Evolutionary conservation across 2,797 vertebrate species (phyloP), one percentile per base, ranked within the genome.

Genomic region (Trachurus trachurus): DNA sequence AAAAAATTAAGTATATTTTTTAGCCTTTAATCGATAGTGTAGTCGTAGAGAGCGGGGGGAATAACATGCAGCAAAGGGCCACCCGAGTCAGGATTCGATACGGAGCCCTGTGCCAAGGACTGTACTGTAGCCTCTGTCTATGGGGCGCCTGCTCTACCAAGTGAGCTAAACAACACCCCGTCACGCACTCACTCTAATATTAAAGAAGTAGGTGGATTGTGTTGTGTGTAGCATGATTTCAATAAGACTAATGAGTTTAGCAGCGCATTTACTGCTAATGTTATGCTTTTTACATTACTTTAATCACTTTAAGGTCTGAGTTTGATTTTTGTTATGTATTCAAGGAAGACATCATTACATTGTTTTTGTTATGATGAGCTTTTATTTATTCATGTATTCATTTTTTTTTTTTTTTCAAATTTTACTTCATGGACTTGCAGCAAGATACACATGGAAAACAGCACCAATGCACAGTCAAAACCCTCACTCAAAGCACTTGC

Each of bases 361-460:
- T 50, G 26, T 26, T 31, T 66, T 77, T 72, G 40, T 54, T 50
- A 37, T 72, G 5, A 22, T 15, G 7, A n/a, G 9, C 49, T 76
- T 76, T 78, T 68, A 78, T 68, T 73, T 86, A 86, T 84, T 80
- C 69, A 78, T 87, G 71, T 74, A 71, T 84, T 86, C 62, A 76
- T 76, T 82, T 74, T 47, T 63, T 69, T 82, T n/a, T 76, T 82
- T 74, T 47, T 63, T 69, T 82, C 22, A 67, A 64, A 75, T 62
- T 29, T 70, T 59, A 17, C 58, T n/a, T 50, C n/a, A 47, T 3
- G 2, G 26, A 81, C 68, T 50, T 19, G 6, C 40, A 45, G 22
- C 19, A 79, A 44, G 49, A 47, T 34, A 7, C 3, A 57, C 42
- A 26, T 26, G 59, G 19, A 58, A 37, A 52, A 17, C 16, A 21